Evolutionary conservation across 2,113 vertebrate species (phyloP).

Genomic region (Paramisgurnus dabryanus): DNA sequence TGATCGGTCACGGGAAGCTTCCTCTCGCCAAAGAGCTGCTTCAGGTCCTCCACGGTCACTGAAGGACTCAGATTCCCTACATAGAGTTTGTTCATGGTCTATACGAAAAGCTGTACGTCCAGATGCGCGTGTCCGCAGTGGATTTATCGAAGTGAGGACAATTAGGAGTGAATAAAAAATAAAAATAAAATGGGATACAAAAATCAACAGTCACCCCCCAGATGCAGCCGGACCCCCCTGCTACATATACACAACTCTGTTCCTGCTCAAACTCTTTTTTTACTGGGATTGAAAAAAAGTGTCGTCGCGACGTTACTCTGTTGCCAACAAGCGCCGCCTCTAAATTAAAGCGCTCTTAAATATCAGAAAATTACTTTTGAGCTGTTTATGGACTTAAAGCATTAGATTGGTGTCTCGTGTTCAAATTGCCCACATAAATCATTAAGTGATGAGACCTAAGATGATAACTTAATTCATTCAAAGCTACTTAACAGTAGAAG

Average conservation of each 20-base stretch:
- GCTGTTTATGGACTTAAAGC: constrained; percentile 65
- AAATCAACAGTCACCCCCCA: constrained; percentile 69
- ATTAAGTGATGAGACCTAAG: constrained; percentile 51
- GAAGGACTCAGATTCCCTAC: constrained; percentile 93
- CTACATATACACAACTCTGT: constrained; percentile 68
- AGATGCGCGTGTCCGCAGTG: constrained; percentile 59
- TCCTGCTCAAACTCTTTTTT: constrained; percentile 79
- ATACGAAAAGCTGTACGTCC: constrained; percentile 66
- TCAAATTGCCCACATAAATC: constrained; percentile 51
- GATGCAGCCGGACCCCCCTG: constrained; percentile 73
- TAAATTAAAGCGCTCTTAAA: constrained; percentile 78
- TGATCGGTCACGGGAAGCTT: constrained; percentile 87
- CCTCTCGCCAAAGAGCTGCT: constrained; percentile 87
- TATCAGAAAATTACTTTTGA: constrained; percentile 69
- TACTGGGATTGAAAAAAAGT: constrained; percentile 76
- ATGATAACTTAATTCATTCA: constrained; percentile 48
- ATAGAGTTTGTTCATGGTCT: constrained; percentile 96
- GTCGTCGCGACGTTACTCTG: constrained; percentile 78
- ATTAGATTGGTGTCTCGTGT: constrained; percentile 40
- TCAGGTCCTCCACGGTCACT: constrained; percentile 90
- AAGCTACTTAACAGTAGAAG: background rate
- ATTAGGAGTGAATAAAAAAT: constrained; percentile 55
- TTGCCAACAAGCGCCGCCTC: constrained; percentile 80
- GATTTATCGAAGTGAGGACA: constrained; percentile 62
- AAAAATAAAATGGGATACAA: constrained; percentile 51